Percentiles rank a stretch among this genome's conserved stretches.
phyloP scores from a whole-genome alignment of 2,888 invertebrate genomes.

The Trichopria drosophilae region DNA sequence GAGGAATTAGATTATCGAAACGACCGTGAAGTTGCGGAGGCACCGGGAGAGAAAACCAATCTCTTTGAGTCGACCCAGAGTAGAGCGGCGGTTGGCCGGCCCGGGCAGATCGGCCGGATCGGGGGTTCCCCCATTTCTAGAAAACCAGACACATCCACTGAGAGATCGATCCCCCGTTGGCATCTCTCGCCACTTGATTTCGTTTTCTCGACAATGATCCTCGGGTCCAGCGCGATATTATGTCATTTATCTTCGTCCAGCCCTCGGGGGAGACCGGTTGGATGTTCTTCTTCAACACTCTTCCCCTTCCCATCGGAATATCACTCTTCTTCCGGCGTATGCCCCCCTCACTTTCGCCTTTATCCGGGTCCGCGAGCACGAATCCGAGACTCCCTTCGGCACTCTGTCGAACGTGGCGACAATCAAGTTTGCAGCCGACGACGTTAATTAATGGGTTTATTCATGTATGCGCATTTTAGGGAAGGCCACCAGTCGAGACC shows the following conservation, averaged over 20 bases:
- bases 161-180: conserved; percentile 47
- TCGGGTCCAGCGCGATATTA: conserved; percentile 52
- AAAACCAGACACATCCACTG: no score
- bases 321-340: conserved; percentile 33
- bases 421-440: no score
- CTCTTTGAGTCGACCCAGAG: conserved; percentile 39
- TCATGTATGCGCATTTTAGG: no score
- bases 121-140: no score
- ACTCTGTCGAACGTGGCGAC: no score
- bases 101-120: conserved; percentile 46
- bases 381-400: no score
- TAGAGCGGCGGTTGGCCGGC: conserved; percentile 46
- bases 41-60: conserved; percentile 43
- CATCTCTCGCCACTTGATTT: conserved; percentile 49
- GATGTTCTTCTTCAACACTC: no score
- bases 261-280: background rate
- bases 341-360: no score
- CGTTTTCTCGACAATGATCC: conserved; percentile 51
- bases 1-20: conserved; percentile 46
- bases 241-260: conserved; percentile 55
- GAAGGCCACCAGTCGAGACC: no score
- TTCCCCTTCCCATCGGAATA: conserved; percentile 11
- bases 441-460: no score
- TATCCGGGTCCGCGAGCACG: no score
- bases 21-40: conserved; percentile 29